Evolutionary conservation across 2,888 invertebrate genomes (phyloP), one percentile per base, ranked within the genome.

Genomic region (Eurytoma californica): DNA sequence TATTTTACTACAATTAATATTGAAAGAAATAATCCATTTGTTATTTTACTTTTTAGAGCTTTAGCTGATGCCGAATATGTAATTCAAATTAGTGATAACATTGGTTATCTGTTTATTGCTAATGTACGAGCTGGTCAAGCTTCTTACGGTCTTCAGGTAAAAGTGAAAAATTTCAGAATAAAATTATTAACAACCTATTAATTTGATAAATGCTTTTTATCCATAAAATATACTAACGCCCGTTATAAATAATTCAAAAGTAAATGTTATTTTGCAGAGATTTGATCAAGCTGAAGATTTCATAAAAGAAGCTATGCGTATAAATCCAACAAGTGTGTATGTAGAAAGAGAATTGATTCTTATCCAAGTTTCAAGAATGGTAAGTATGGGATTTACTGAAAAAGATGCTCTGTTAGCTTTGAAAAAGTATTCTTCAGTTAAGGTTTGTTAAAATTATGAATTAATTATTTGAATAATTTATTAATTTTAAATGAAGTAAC

Each of bases 381-480:
- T 80, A 12, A 63, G 65, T 13, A 82, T 84, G 82, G 85, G 85
- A 61, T 86, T 83, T 68, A 47, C 67, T 1, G 84, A 85, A 67
- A 82, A 72, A 24, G 66, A 79, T 58, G 81, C 77, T 51, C 20
- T 86, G 28, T 24, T 82, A 39, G 80, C 81, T 13, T 67, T 85
- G 18, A 68, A 81, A 61, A 75, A 81, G 7, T 13, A 77, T 66
- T 13, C 76, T 0, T n/a, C 68, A 9, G 77, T 81, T 61, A 30
- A n/a, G 80, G 84, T 85, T 39, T 39, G 55, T 49, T 67, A 39
- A 53, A 55, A 58, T 72, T 72, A 16, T 24, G 53, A 57, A 67
- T 39, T 39, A 39, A 39, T 39, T 39, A 39, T 66, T 55, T 70
- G 0, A 55, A 20, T 49, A 14, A n/a, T 57, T 39, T 24, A 58